A percentile compares a stretch with the other conserved stretches of the same genome.
Conservation (phyloP, 53 echinoderm and acorn worm species). For the Pentamera pediparva region DNA sequence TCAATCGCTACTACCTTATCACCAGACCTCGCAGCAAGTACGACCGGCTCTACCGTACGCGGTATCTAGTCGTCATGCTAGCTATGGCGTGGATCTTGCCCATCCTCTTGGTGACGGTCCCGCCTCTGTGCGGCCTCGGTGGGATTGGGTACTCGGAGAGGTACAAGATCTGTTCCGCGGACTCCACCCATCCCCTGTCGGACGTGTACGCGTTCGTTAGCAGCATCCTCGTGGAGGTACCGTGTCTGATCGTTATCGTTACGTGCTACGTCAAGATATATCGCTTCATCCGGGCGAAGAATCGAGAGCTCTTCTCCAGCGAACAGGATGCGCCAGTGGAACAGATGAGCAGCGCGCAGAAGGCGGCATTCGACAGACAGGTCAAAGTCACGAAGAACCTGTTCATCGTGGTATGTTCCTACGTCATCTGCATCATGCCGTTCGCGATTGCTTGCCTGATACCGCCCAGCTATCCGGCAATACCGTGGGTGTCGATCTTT, state of each 20-base stretch:
- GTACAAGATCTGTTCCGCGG: constrained; percentile 52
- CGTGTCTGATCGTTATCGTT: constrained; percentile 44
- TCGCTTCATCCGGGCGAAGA: not conserved
- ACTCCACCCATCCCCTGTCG: constrained; percentile 40
- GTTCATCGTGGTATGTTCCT: constrained; percentile 25
- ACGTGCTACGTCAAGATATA: constrained; percentile 53
- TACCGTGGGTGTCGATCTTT: constrained; percentile 7
- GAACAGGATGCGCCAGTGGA: not conserved
- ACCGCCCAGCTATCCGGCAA: not conserved
- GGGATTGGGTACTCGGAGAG: constrained; percentile 46
- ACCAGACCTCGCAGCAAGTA: constrained; percentile 26
- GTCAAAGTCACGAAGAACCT: constrained; percentile 26
- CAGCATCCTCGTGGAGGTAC: constrained; percentile 31
- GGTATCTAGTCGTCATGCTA: constrained; percentile 35
- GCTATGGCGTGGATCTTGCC: constrained; percentile 43
- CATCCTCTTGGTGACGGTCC: constrained; percentile 39
- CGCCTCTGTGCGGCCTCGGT: constrained; percentile 50
- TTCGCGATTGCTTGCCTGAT: constrained; percentile 19
- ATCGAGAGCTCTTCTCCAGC: not conserved
- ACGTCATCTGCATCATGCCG: constrained; percentile 22
- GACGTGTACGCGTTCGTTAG: constrained; percentile 42
- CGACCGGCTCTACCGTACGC: constrained; percentile 22
- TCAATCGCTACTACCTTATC: constrained; percentile 43
- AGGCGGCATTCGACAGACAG: constrained; percentile 13
- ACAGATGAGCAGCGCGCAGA: not conserved